These are phyloP conservation scores for Morpho achilles DNA, from an alignment of 2,888 invertebrate genomes.

Conservation along the genomic window DNA sequence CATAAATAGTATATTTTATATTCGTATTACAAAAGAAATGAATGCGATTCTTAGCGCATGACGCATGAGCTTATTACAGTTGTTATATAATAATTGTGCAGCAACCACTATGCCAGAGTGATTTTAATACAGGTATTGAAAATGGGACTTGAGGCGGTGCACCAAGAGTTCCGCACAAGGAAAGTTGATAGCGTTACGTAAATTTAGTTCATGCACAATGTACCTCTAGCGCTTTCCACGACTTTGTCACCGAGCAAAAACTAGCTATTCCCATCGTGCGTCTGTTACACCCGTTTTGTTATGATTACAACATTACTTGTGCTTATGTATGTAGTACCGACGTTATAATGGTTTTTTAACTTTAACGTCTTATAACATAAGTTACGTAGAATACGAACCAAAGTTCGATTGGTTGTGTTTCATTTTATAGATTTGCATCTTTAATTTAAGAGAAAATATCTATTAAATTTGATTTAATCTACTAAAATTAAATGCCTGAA, in stretches of 20 bases:
- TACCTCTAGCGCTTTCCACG: slow-evolving; percentile 31
- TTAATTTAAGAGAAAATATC: too few species aligned
- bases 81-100: slow-evolving; percentile 4
- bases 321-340: neutral
- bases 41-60: neutral
- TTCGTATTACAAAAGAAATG: neutral
- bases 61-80: neutral
- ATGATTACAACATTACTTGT: slow-evolving; percentile 48
- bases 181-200: slow-evolving; percentile 61
- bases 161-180: slow-evolving; percentile 35
- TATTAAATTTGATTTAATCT: too few species aligned
- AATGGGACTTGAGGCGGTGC: slow-evolving; percentile 15
- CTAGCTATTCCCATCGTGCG: slow-evolving; percentile 54
- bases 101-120: slow-evolving; percentile 8
- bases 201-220: slow-evolving; percentile 54
- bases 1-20: too few species aligned
- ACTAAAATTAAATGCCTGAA: too few species aligned
- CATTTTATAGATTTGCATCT: too few species aligned
- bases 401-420: too few species aligned
- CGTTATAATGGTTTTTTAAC: neutral
- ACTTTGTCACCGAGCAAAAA: slow-evolving; percentile 47
- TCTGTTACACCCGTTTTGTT: slow-evolving; percentile 42
- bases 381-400: too few species aligned
- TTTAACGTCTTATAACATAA: too few species aligned
- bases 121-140: slow-evolving; percentile 22